Conservation (phyloP, 2,113 vertebrate genomes). For the Mixornis gularis region DNA sequence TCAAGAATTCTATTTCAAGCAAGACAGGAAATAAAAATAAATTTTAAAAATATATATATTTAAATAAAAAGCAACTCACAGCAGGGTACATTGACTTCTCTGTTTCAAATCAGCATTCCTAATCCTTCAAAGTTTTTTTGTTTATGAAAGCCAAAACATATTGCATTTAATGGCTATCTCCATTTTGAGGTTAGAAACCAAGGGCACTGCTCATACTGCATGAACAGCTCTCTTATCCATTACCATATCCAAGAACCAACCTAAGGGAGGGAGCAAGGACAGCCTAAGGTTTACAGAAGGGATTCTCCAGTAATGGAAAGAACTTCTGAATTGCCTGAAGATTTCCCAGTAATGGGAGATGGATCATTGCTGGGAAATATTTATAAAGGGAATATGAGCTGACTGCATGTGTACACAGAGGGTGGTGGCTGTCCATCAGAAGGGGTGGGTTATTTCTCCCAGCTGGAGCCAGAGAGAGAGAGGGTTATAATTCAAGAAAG, state of each 20-base stretch:
- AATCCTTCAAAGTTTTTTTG: neutral
- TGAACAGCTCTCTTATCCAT: neutral
- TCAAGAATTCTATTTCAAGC: conserved; percentile 5
- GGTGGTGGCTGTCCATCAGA: neutral
- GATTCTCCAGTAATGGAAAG: neutral
- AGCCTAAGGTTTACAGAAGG: neutral
- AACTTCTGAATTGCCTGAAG: neutral
- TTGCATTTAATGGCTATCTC: neutral
- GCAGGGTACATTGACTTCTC: neutral
- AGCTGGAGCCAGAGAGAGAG: neutral
- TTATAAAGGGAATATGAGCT: neutral
- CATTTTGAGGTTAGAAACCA: neutral
- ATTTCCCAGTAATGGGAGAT: neutral
- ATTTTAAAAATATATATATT: neutral
- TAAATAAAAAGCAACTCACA: neutral
- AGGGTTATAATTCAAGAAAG: neutral
- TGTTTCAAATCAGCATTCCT: neutral
- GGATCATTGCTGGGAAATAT: neutral
- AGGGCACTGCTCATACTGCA: neutral
- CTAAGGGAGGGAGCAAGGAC: neutral
- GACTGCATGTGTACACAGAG: neutral
- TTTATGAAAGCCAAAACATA: neutral
- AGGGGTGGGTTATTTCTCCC: neutral
- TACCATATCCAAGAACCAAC: neutral
- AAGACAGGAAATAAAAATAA: neutral